Conservation (phyloP, 1,140 invertebrate genomes). For the Achatina immaculata region DNA sequence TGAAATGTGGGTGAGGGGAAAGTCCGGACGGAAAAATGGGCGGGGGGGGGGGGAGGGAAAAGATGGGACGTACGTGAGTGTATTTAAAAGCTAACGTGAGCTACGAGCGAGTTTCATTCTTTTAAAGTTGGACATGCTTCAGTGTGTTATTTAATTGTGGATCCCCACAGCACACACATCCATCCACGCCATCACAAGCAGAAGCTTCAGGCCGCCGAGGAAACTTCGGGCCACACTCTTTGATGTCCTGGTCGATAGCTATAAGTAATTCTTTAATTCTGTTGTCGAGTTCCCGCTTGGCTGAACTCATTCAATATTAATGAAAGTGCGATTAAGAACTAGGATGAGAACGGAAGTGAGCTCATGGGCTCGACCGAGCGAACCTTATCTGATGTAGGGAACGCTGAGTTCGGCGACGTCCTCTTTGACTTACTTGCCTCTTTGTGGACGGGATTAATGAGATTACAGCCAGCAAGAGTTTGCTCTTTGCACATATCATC, state of each 20-base stretch:
- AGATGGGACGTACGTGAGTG: not conserved
- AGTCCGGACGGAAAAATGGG: not conserved
- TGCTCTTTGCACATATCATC: not conserved
- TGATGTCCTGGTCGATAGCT: conserved; percentile 26
- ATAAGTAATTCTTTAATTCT: conserved; percentile 43
- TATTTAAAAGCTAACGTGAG: too few species aligned
- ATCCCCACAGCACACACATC: not conserved
- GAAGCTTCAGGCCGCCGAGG: not conserved
- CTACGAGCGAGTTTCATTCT: not conserved
- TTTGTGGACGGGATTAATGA: not conserved
- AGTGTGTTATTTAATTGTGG: not conserved
- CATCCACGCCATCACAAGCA: not conserved
- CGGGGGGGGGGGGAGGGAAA: not conserved
- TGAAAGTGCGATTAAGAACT: conserved; percentile 28
- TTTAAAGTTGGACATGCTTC: not conserved
- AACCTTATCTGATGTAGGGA: not conserved
- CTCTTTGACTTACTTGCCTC: not conserved
- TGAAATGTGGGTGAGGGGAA: not conserved
- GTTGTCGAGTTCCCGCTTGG: conserved; percentile 25
- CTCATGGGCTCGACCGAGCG: not conserved
- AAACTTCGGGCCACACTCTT: not conserved
- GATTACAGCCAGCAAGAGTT: conserved; percentile 1
- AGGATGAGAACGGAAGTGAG: not conserved
- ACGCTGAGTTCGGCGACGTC: not conserved
- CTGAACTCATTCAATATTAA: conserved; percentile 27